Percentiles rank a stretch among this genome's conserved stretches.
Evolutionary conservation across 2,113 vertebrate species (phyloP).

Genomic region (Mormoops blainvillei): DNA sequence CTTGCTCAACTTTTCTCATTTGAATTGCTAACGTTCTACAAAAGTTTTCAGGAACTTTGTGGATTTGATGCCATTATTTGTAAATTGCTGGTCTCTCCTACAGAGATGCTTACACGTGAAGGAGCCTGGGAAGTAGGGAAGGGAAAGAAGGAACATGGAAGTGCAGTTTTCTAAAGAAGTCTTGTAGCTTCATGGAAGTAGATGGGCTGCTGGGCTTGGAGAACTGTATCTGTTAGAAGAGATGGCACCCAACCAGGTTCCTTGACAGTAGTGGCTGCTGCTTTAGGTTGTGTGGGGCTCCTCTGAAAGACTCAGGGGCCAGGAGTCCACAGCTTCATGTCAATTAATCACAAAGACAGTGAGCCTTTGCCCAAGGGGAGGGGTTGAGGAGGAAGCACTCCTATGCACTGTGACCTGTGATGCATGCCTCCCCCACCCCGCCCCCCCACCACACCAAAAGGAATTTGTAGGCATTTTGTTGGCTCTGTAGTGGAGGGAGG

Average conservation of each 20-base stretch:
- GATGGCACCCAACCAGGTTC: not conserved
- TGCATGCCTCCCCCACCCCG: not conserved
- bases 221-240: not conserved
- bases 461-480: slow-evolving; percentile 40
- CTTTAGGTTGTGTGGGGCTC: not conserved
- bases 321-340: not conserved
- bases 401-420: not conserved
- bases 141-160: not conserved
- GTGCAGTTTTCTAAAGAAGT: not conserved
- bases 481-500: not conserved
- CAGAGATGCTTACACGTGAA: not conserved
- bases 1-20: not conserved
- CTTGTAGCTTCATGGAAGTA: not conserved
- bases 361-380: not conserved
- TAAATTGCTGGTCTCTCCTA: not conserved
- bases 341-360: not conserved
- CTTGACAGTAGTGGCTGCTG: not conserved
- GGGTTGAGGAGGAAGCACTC: not conserved
- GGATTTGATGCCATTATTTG: not conserved
- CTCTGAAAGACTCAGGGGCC: not conserved
- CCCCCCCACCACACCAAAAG: no score
- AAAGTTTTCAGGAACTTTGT: not conserved
- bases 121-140: not conserved
- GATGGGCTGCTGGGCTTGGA: not conserved
- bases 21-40: not conserved